Conservation (phyloP, 2,888 invertebrate genomes). For the Scaptomyza caliginosa region DNA sequence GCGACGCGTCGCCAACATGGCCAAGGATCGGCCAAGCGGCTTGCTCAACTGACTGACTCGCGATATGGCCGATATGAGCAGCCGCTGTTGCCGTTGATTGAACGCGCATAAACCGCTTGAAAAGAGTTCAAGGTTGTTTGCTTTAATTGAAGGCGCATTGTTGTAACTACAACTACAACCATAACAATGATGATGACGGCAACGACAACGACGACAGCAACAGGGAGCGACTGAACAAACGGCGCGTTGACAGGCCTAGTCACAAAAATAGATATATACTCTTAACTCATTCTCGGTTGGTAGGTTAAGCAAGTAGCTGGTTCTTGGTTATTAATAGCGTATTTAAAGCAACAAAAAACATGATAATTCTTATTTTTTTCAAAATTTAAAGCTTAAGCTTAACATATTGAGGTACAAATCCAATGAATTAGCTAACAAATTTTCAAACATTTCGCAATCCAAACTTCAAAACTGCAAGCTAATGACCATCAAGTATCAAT, state of each 20-base stretch:
- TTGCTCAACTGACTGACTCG: slow-evolving; percentile 29
- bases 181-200: slow-evolving; percentile 22
- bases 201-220: slow-evolving; percentile 38
- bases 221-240: slow-evolving; percentile 48
- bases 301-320: slow-evolving; percentile 37
- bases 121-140: slow-evolving; percentile 80
- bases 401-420: background rate
- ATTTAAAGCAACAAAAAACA: no score
- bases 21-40: slow-evolving; percentile 51
- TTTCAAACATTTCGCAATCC: background rate
- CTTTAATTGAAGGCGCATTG: slow-evolving; percentile 74
- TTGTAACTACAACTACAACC: slow-evolving; percentile 65
- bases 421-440: background rate
- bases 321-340: no score
- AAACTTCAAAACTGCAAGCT: background rate
- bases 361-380: slow-evolving; percentile 2
- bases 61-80: slow-evolving; percentile 61
- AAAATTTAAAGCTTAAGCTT: no score
- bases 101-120: slow-evolving; percentile 69
- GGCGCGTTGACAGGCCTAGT: slow-evolving; percentile 65
- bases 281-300: slow-evolving; percentile 34
- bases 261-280: slow-evolving; percentile 63
- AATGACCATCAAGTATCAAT: background rate
- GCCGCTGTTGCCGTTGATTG: slow-evolving; percentile 60
- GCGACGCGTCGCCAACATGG: slow-evolving; percentile 52